Evolutionary conservation across 2,797 vertebrate species (phyloP).

Genomic region (Orestias chungarensis): DNA sequence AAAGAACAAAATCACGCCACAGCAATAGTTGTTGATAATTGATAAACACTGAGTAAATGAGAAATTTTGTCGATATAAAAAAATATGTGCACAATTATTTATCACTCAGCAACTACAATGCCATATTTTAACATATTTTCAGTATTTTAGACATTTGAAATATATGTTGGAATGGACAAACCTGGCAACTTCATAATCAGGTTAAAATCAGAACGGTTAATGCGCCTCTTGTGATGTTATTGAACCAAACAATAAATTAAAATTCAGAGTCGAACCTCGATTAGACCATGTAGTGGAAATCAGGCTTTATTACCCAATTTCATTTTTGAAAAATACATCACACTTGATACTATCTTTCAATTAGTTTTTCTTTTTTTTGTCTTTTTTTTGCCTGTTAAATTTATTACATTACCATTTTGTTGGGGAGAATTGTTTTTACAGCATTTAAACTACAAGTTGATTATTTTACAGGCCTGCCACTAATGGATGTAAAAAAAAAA

Average conservation of each 20-base stretch:
- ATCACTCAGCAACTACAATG: neutral
- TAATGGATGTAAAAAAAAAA: no score
- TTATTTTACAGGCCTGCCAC: no score
- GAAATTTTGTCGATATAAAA: neutral
- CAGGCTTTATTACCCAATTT: neutral
- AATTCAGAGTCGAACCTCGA: neutral
- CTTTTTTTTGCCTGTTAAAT: no score
- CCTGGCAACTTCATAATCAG: no score
- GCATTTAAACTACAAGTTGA: no score
- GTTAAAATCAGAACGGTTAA: neutral
- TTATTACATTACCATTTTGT: no score
- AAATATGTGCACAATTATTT: neutral
- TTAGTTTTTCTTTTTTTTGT: no score
- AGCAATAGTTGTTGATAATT: neutral
- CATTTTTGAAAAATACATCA: neutral
- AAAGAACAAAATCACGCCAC: neutral
- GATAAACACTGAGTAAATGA: neutral
- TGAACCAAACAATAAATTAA: neutral
- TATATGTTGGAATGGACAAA: no score
- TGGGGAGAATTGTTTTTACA: no score
- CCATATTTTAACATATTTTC: neutral
- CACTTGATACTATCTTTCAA: no score
- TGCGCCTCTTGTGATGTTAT: neutral
- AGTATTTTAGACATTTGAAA: neutral
- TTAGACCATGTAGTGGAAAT: neutral